Conservation (phyloP, 2,888 invertebrate genomes). For the Onchidella celtica region DNA sequence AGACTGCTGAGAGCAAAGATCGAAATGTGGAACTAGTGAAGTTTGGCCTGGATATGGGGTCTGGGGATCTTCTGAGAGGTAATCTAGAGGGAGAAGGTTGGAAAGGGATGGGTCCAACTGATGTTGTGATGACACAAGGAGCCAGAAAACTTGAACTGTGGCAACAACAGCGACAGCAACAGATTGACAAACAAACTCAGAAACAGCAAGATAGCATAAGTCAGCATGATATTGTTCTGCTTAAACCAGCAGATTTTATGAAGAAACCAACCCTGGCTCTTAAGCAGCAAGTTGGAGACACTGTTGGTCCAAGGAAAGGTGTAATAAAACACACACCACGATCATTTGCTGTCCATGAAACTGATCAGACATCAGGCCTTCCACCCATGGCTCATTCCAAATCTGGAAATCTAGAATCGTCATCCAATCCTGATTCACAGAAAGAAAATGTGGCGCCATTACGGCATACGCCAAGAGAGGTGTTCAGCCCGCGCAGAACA, state of each 20-base stretch:
- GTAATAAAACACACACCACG: background rate
- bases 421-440: background rate
- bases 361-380: background rate
- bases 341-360: slow-evolving; percentile 24
- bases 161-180: slow-evolving; percentile 14
- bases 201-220: too few relatives aligned
- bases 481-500: background rate
- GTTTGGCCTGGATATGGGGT: background rate
- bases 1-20: background rate
- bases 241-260: slow-evolving; percentile 57
- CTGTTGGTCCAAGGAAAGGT: background rate
- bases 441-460: background rate
- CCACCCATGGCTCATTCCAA: background rate
- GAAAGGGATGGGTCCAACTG: background rate
- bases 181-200: background rate
- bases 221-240: slow-evolving; percentile 25
- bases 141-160: background rate
- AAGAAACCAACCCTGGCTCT: slow-evolving; percentile 26
- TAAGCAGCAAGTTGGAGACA: background rate
- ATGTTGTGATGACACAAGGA: background rate
- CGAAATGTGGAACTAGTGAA: background rate
- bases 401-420: background rate
- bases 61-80: background rate
- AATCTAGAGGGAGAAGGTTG: background rate
- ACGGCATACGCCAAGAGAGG: background rate